Evolutionary conservation across 2,113 vertebrate species (phyloP), one percentile per base, ranked within the genome.

Genomic region (Haemorhous mexicanus): DNA sequence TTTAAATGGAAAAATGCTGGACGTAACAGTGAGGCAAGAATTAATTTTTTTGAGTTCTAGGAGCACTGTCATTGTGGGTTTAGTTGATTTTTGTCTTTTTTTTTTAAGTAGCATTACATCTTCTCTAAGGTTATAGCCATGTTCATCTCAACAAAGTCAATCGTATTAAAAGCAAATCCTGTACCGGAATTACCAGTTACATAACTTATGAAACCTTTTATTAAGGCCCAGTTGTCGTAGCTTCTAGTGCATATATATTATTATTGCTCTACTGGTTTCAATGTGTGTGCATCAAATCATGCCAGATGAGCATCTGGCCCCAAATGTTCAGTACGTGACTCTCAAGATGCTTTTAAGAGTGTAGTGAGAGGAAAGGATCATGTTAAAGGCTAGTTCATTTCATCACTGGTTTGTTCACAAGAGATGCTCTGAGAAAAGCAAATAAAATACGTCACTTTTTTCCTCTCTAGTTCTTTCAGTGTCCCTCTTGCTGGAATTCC

Each of bases 161-260:
- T 92, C 27, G 16, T 72, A 94, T 96, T 95, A 96, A 84, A 92
- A 84, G 14, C 64, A 92, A 96, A 96, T 96, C 92, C 93, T 74
- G 83, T 56, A 47, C 56, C 0, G 9, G 76, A 95, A 94, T 93
- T 93, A 87, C 86, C 39, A 72, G 86, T 94, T 97, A 90, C 47
- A 75, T 94, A 97, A 95, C 76, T 75, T 77, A 70, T 13, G 68
- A 70, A 90, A 83, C 56, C 33, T 49, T 94, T 94, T 90, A 93
- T 92, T 94, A 93, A 92, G 33, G 30, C 80, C 61, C 68, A 81
- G 56, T 97, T 89, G 67, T 49, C 0, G 0, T 67, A 86, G 74
- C 39, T 89, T 92, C 50, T 52, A 72, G 68, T 9, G 13, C 33
- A 84, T 46, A 49, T 68, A 84, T 84, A 68, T 89, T 66, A 72